Evolutionary conservation across 2,888 invertebrate genomes (phyloP).

Genomic region (Drosophila barbarae): DNA sequence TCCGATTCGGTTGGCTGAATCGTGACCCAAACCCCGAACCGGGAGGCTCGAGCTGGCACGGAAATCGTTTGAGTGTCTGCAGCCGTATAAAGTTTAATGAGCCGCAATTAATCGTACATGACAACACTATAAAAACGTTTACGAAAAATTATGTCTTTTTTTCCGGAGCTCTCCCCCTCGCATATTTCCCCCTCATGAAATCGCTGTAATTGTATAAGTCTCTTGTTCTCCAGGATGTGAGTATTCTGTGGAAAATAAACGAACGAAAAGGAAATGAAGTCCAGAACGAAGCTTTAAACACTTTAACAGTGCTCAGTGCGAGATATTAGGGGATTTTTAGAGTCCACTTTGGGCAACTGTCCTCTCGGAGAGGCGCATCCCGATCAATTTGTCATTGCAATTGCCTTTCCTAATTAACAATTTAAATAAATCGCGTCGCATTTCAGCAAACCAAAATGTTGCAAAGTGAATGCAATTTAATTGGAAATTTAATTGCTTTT

Average conservation of each 20-base stretch:
- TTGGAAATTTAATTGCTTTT: constrained; percentile 76
- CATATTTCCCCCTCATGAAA: constrained; percentile 1
- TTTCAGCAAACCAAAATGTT: constrained; percentile 62
- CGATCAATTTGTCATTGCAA: constrained; percentile 55
- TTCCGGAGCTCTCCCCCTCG: constrained; percentile 14
- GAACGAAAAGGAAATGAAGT: neutral
- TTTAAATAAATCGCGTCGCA: constrained; percentile 71
- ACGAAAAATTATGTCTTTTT: constrained; percentile 63
- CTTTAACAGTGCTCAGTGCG: neutral
- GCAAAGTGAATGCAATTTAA: constrained; percentile 73
- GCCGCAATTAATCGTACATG: constrained; percentile 80
- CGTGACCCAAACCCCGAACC: constrained; percentile 16
- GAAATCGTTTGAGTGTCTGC: constrained; percentile 60
- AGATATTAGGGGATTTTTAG: neutral
- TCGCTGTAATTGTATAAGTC: constrained; percentile 53
- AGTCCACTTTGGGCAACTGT: neutral
- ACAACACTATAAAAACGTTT: constrained; percentile 76
- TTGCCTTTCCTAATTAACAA: constrained; percentile 74
- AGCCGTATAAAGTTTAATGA: constrained; percentile 79
- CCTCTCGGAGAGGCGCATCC: constrained; percentile 20
- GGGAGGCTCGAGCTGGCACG: constrained; percentile 26
- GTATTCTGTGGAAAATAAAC: constrained; percentile 4
- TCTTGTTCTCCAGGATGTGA: constrained; percentile 27
- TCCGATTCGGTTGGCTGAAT: constrained; percentile 43
- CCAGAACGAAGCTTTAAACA: constrained; percentile 15